Evolutionary conservation across 2,113 vertebrate species (phyloP).

Genomic region (Mirounga angustirostris): DNA sequence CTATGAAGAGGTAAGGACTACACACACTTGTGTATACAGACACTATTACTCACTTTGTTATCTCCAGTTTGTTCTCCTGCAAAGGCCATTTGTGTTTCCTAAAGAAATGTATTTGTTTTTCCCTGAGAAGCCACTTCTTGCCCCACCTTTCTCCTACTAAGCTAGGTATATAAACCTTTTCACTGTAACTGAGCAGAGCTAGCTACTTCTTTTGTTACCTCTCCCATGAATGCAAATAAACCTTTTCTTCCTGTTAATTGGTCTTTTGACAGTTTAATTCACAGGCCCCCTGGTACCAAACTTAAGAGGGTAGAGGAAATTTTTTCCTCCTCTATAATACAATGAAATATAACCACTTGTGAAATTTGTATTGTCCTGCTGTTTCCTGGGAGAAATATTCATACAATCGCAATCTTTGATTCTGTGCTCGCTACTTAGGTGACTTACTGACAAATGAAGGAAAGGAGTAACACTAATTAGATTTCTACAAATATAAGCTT

Average conservation of each 20-base stretch:
- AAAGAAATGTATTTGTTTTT: not conserved
- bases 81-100: not conserved
- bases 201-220: not conserved
- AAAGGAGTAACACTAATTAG: not conserved
- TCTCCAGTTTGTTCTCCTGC: not conserved
- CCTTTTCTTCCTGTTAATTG: not conserved
- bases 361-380: not conserved
- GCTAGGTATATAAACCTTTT: not conserved
- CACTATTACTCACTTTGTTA: not conserved
- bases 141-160: not conserved
- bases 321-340: not conserved
- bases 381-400: not conserved
- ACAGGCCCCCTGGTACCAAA: not conserved
- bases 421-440: not conserved
- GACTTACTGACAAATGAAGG: constrained; percentile 11
- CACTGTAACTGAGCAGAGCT: not conserved
- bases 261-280: not conserved
- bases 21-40: not conserved
- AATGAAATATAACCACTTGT: not conserved
- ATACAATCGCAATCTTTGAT: not conserved
- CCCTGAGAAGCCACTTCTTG: not conserved
- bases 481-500: not conserved
- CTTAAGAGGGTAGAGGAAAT: not conserved
- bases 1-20: not conserved
- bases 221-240: not conserved